Conservation (phyloP, 2,797 vertebrate species). For the Catostomus latipinnis region DNA sequence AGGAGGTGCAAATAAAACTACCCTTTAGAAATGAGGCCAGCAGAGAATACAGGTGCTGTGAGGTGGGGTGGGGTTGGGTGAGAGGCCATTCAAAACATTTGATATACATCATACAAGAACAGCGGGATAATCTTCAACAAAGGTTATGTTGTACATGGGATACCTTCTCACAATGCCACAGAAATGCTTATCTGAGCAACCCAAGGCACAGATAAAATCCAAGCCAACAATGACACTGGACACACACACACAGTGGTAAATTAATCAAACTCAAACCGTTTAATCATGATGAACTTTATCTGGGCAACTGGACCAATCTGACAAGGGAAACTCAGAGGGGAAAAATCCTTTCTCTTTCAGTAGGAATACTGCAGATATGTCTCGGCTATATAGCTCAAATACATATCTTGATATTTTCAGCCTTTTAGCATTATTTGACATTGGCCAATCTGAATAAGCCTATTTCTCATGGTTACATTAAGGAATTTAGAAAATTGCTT, state of each 20-base stretch:
- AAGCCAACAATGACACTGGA: slow-evolving; percentile 17
- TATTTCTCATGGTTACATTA: too few relatives aligned
- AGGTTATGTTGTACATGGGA: slow-evolving; percentile 20
- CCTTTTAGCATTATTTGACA: too few relatives aligned
- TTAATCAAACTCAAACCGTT: slow-evolving; percentile 39
- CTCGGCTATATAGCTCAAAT: too few relatives aligned
- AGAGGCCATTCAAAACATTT: slow-evolving; percentile 27
- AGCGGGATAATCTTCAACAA: slow-evolving; percentile 29
- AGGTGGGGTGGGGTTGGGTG: slow-evolving; percentile 1
- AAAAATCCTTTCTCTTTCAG: not conserved
- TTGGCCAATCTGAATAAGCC: too few relatives aligned
- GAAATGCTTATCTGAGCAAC: slow-evolving; percentile 24
- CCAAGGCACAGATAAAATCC: slow-evolving; percentile 13
- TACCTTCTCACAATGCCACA: slow-evolving; percentile 18
- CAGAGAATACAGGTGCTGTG: slow-evolving; percentile 35
- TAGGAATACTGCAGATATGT: not conserved
- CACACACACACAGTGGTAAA: slow-evolving; percentile 25
- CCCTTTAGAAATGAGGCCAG: slow-evolving; percentile 26
- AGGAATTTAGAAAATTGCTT: too few relatives aligned
- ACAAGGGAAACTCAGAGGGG: not conserved
- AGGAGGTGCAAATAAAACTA: slow-evolving; percentile 16
- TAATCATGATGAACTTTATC: slow-evolving; percentile 29
- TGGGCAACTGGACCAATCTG: slow-evolving; percentile 17
- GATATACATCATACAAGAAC: slow-evolving; percentile 39
- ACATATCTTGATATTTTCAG: too few relatives aligned